These are phyloP conservation scores for Tanytarsus gracilentus DNA, from an alignment of 2,888 invertebrate species.

Conservation along the genomic window DNA sequence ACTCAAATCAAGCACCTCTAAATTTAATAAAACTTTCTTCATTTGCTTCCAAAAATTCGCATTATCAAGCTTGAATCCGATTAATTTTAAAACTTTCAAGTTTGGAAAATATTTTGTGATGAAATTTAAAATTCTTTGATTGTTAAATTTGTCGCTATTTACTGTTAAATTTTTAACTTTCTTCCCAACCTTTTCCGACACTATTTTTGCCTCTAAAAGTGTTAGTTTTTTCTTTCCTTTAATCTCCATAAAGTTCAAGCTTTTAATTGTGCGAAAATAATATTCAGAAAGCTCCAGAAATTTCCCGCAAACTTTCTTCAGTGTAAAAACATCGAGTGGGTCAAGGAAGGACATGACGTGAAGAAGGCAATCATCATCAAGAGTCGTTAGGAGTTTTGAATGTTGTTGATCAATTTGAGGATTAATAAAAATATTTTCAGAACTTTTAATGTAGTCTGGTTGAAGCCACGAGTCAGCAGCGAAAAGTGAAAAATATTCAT, in stretches of 20 bases:
- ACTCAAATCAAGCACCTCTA: constrained; percentile 19
- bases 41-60: constrained; percentile 6
- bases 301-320: constrained; percentile 7
- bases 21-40: not conserved
- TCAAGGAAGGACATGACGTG: constrained; percentile 13
- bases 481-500: not conserved
- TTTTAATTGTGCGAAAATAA: constrained; percentile 5
- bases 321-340: not conserved
- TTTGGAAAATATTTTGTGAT: constrained; percentile 16
- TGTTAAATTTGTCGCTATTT: constrained; percentile 20
- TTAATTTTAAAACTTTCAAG: constrained; percentile 1
- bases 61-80: constrained; percentile 9
- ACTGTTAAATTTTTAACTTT: not conserved
- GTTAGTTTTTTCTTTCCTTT: constrained; percentile 8
- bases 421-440: not conserved
- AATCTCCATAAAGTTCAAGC: not conserved
- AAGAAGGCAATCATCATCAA: constrained; percentile 19
- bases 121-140: constrained; percentile 14
- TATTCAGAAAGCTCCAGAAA: constrained; percentile 2
- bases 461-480: constrained; percentile 24
- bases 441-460: constrained; percentile 3
- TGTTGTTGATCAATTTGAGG: not conserved
- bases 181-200: not conserved
- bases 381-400: not conserved
- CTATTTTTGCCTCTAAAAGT: not conserved